Evolutionary conservation across 2,797 vertebrate genomes (phyloP).

Genomic region (Typhlichthys subterraneus): DNA sequence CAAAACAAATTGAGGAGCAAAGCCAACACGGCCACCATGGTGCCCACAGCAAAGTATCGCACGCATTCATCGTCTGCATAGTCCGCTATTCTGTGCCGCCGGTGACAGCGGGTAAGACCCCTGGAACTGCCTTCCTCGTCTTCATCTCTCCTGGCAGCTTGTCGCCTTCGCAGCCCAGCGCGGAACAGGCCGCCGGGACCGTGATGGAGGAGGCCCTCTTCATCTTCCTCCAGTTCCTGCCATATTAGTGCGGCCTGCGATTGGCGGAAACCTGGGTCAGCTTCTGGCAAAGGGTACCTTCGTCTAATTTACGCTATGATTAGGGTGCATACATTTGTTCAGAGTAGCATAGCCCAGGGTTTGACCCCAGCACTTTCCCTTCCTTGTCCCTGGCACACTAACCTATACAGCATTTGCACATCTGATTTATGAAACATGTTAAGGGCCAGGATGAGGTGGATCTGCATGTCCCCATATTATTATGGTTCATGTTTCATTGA

Average conservation of each 20-base stretch:
- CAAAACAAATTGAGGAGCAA: constrained; percentile 90
- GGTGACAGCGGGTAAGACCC: constrained; percentile 65
- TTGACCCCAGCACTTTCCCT: not conserved
- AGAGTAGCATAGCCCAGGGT: constrained; percentile 7
- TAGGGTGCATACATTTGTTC: constrained; percentile 18
- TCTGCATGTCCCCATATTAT: not conserved
- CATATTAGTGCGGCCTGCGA: constrained; percentile 99
- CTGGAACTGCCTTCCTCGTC: constrained; percentile 77
- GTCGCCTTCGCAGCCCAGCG: constrained; percentile 60
- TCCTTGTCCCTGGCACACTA: not conserved
- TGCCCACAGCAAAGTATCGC: constrained; percentile 91
- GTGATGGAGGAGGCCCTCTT: constrained; percentile 73
- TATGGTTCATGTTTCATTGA: too few relatives aligned
- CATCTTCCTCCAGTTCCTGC: constrained; percentile 98
- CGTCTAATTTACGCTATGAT: constrained; percentile 62
- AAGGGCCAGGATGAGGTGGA: not conserved
- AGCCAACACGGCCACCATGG: constrained; percentile 86
- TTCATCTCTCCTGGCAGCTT: constrained; percentile 39
- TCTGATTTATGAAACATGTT: not conserved
- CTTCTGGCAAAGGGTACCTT: constrained; percentile 74
- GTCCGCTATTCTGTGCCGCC: constrained; percentile 69
- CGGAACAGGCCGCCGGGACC: constrained; percentile 62
- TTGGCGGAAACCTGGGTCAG: constrained; percentile 97
- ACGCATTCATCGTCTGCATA: constrained; percentile 86
- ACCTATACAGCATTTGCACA: not conserved